Evolutionary conservation across 2,797 vertebrate species (phyloP).

Genomic region (Neostethus bicornis): DNA sequence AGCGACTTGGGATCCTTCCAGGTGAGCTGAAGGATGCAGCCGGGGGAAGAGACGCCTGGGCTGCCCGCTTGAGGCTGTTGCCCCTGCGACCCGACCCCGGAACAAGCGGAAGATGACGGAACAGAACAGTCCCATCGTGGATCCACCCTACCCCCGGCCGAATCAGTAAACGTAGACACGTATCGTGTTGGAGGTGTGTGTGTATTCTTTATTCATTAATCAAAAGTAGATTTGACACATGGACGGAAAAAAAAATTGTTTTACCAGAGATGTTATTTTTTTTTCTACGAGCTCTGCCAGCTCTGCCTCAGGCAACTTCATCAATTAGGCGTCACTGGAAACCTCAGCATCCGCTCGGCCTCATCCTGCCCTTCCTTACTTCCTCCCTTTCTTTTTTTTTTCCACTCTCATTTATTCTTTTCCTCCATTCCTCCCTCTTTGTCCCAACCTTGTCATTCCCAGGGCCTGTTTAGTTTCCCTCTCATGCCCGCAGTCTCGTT

Average conservation of each 20-base stretch:
- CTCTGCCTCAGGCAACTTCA: constrained; percentile 62
- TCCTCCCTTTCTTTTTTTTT: constrained; percentile 5
- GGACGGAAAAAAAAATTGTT: constrained; percentile 48
- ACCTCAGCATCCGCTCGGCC: constrained; percentile 13
- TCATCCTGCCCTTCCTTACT: neutral
- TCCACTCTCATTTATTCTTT: constrained; percentile 12
- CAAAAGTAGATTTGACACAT: constrained; percentile 70
- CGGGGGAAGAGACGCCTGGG: too few relatives aligned
- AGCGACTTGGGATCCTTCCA: too few relatives aligned
- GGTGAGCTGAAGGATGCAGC: too few relatives aligned
- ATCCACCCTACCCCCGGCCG: constrained; percentile 44
- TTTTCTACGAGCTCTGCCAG: constrained; percentile 29
- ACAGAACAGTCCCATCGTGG: constrained; percentile 43
- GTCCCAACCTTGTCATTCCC: too few relatives aligned
- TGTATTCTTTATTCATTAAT: constrained; percentile 73
- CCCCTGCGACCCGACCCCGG: too few relatives aligned
- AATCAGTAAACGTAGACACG: constrained; percentile 16
- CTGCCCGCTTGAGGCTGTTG: too few relatives aligned
- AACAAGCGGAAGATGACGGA: too few relatives aligned
- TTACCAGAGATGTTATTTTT: constrained; percentile 41
- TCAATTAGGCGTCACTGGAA: constrained; percentile 63
- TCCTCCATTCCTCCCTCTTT: neutral
- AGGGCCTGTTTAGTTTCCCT: neutral
- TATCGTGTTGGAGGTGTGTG: constrained; percentile 37
- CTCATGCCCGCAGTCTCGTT: neutral